A percentile compares a stretch with the other conserved stretches of the same genome.
These are phyloP conservation scores for Macroteleia sp. DNA, from an alignment of 2,888 invertebrate species.

Conservation along the genomic window DNA sequence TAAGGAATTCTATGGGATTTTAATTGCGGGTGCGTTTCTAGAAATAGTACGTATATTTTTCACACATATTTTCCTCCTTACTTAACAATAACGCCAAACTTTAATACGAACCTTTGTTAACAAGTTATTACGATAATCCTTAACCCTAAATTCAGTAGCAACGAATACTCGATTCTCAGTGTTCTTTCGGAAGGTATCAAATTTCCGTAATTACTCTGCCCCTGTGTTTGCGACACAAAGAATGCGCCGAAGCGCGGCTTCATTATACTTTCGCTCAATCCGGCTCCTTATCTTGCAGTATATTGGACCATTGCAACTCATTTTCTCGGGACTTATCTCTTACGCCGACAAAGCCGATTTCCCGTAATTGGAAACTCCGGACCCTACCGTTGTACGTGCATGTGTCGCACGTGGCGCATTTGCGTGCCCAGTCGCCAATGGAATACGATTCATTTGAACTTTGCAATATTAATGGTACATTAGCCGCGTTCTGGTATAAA, in stretches of 20 bases:
- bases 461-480: slow-evolving; percentile 46
- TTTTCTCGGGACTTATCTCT: slow-evolving; percentile 60
- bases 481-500: slow-evolving; percentile 20
- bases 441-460: slow-evolving; percentile 48
- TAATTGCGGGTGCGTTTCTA: too few relatives aligned
- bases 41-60: too few relatives aligned
- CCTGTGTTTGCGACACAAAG: slow-evolving; percentile 36
- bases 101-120: too few relatives aligned
- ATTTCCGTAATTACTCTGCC: slow-evolving; percentile 52
- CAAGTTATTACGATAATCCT: too few relatives aligned
- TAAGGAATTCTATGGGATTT: too few relatives aligned
- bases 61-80: too few relatives aligned
- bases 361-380: slow-evolving; percentile 71
- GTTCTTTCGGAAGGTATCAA: slow-evolving; percentile 38
- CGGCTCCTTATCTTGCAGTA: slow-evolving; percentile 41
- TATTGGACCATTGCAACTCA: slow-evolving; percentile 54
- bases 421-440: slow-evolving; percentile 18
- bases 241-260: slow-evolving; percentile 43
- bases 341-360: slow-evolving; percentile 67
- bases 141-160: too few relatives aligned
- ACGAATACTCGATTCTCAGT: too few relatives aligned
- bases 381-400: slow-evolving; percentile 51
- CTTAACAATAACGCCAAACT: too few relatives aligned
- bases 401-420: slow-evolving; percentile 73
- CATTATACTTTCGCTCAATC: slow-evolving; percentile 50